A percentile compares a stretch with the other conserved stretches of the same genome.
phyloP scores from a whole-genome alignment of 2,113 vertebrate species.

The Campylorhamphus procurvoides region DNA sequence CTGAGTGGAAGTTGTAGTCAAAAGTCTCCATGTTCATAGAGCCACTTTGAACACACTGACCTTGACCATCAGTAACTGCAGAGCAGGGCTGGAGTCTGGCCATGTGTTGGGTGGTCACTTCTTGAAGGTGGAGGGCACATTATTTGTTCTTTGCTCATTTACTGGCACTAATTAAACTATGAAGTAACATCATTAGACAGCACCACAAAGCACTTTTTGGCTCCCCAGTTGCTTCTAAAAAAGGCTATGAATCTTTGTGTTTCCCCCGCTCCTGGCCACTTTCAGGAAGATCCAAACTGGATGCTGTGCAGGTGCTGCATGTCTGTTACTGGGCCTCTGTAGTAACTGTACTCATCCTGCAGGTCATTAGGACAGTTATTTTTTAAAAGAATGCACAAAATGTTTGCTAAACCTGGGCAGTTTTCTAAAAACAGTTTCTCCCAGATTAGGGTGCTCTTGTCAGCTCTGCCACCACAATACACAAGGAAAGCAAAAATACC shows the following conservation, averaged over 20 bases:
- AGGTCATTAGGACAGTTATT: not conserved
- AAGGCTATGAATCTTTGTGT: not conserved
- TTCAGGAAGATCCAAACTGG: not conserved
- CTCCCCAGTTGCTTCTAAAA: not conserved
- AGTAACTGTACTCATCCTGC: not conserved
- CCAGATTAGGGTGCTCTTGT: not conserved
- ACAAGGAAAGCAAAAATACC: not conserved
- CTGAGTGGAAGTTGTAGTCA: not conserved
- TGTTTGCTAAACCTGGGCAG: not conserved
- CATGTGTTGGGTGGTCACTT: not conserved
- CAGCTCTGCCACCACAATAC: not conserved
- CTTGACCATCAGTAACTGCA: not conserved
- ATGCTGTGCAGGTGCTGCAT: not conserved
- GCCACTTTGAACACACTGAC: not conserved
- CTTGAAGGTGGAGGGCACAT: not conserved
- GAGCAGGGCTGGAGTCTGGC: not conserved
- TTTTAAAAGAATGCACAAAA: not conserved
- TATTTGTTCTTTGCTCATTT: not conserved
- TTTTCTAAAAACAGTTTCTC: not conserved
- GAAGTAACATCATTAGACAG: not conserved
- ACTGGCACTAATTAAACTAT: not conserved
- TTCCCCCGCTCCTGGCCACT: not conserved
- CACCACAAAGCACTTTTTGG: not conserved
- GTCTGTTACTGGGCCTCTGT: not conserved
- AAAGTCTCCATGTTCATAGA: not conserved